Evolutionary conservation across 2,888 invertebrate species (phyloP).

Genomic region (Smittia aterrima): DNA sequence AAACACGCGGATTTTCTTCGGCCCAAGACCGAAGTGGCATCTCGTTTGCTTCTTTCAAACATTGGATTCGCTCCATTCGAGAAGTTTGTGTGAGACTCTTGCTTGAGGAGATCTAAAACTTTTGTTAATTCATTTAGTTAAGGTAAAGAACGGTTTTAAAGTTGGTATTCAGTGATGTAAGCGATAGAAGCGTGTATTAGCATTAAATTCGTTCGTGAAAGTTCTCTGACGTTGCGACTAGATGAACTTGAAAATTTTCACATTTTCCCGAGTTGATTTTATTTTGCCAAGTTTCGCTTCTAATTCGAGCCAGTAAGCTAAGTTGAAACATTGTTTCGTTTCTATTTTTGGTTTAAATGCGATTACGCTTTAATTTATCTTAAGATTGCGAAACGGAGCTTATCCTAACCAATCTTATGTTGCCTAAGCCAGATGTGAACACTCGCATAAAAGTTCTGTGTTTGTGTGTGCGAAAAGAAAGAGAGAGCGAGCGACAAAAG

Average conservation of each 20-base stretch:
- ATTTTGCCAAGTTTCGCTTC: background rate
- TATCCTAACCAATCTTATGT: constrained; percentile 14
- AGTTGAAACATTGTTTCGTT: background rate
- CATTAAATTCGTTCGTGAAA: background rate
- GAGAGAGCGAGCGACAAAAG: background rate
- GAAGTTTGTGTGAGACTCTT: no score
- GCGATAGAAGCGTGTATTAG: background rate
- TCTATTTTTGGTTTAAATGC: background rate
- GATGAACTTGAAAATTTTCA: background rate
- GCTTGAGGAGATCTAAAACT: no score
- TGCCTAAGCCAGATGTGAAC: constrained; percentile 8
- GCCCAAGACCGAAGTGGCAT: no score
- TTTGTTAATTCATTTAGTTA: background rate
- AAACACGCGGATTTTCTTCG: no score
- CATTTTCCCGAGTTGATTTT: background rate
- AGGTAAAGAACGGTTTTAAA: background rate
- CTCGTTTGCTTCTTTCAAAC: no score
- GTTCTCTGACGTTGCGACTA: background rate
- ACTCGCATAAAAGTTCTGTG: background rate
- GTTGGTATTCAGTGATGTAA: background rate
- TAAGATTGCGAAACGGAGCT: background rate
- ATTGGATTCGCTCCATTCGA: no score
- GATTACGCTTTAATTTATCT: no score
- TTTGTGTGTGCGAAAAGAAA: background rate
- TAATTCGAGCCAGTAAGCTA: background rate